Conservation (phyloP, 2,888 invertebrate species). For the Drosophila niveifrons region DNA sequence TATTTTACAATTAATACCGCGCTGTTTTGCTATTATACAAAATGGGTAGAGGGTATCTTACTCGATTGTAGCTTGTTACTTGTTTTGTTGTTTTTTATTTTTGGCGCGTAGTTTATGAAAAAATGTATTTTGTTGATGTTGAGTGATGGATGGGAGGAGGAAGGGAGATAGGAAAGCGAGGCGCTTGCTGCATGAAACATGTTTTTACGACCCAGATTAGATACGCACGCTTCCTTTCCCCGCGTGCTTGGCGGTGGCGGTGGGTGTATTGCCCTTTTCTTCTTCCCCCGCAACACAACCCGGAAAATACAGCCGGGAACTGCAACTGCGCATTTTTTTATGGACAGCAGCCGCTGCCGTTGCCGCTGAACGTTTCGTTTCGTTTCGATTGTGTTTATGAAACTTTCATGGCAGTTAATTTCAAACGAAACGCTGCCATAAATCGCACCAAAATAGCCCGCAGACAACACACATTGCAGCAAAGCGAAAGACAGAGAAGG, state of each 20-base stretch:
- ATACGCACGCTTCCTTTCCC: slow-evolving; percentile 27
- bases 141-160: background rate
- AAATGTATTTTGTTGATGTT: background rate
- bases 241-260: background rate
- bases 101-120: slow-evolving; percentile 10
- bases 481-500: background rate
- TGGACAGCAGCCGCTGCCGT: slow-evolving; percentile 2
- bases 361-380: too few relatives aligned
- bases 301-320: slow-evolving; percentile 18
- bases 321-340: slow-evolving; percentile 56
- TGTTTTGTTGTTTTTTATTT: slow-evolving; percentile 8
- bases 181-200: slow-evolving; percentile 24
- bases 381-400: slow-evolving; percentile 56
- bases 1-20: too few relatives aligned
- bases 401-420: slow-evolving; percentile 59
- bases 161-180: background rate
- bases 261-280: background rate
- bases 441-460: slow-evolving; percentile 57
- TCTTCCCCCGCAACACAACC: background rate
- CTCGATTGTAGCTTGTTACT: too few relatives aligned
- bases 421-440: slow-evolving; percentile 62
- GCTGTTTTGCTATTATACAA: too few relatives aligned
- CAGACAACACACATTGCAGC: background rate
- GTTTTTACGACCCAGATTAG: slow-evolving; percentile 66
- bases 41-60: too few relatives aligned